Percentiles rank a stretch among this genome's conserved stretches.
These are phyloP conservation scores for Pantherophis vulpinus DNA, from an alignment of 2,797 vertebrate genomes.

Conservation along the genomic window DNA sequence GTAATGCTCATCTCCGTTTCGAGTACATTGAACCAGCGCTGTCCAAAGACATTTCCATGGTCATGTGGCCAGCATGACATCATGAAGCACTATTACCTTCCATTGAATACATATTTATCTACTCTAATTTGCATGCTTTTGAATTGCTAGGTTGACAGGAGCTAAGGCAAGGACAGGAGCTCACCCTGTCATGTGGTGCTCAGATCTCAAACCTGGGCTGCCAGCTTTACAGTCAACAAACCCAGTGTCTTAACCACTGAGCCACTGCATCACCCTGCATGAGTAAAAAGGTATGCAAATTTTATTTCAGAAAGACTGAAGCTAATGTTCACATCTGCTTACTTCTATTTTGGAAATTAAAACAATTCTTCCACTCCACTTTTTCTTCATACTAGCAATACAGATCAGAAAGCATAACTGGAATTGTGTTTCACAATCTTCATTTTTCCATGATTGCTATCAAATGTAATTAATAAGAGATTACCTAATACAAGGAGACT, in stretches of 20 bases:
- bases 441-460: background rate
- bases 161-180: background rate
- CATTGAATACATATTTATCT: background rate
- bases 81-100: background rate
- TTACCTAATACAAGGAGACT: slow-evolving; percentile 93
- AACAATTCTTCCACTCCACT: background rate
- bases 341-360: background rate
- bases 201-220: background rate
- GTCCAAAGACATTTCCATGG: background rate
- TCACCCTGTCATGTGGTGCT: background rate
- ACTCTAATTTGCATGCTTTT: background rate
- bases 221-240: background rate
- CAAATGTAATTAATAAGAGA: background rate
- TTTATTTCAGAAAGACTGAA: background rate
- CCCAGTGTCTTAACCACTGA: background rate
- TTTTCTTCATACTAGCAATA: background rate
- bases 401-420: slow-evolving; percentile 6
- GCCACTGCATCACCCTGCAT: background rate
- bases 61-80: background rate
- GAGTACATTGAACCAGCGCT: background rate
- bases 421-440: background rate
- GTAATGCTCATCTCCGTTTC: background rate
- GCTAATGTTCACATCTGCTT: background rate
- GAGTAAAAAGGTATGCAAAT: background rate
- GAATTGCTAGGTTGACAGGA: background rate